Evolutionary conservation across 1,140 invertebrate genomes (phyloP).

Genomic region (Nylanderia fulva): DNA sequence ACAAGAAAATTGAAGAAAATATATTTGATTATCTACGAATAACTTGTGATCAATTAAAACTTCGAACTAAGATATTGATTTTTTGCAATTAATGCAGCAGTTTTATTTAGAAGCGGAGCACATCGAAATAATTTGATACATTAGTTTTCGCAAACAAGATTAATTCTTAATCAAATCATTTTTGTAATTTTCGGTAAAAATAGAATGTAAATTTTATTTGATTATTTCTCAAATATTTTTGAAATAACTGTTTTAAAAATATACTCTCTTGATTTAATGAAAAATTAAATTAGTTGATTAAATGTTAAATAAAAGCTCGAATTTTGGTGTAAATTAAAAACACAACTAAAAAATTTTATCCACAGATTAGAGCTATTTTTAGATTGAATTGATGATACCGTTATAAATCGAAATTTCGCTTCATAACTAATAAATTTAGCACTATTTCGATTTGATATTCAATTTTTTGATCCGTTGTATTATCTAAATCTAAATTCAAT

Average conservation of each 20-base stretch:
- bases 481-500: slow-evolving; percentile 62
- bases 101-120: too few species aligned
- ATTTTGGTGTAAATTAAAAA: neutral
- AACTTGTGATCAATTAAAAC: too few species aligned
- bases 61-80: too few species aligned
- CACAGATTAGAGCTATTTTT: neutral
- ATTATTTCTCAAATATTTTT: neutral
- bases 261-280: neutral
- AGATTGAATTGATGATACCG: neutral
- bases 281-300: neutral
- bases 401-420: slow-evolving; percentile 34
- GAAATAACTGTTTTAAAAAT: neutral
- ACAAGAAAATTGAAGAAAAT: too few species aligned
- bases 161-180: too few species aligned
- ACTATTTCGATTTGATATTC: neutral
- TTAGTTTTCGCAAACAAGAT: too few species aligned
- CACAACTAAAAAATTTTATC: neutral
- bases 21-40: too few species aligned
- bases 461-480: neutral
- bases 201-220: too few species aligned
- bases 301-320: neutral
- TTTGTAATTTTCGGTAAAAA: too few species aligned
- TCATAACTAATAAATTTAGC: slow-evolving; percentile 62
- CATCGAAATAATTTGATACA: too few species aligned
- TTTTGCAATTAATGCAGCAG: too few species aligned